phyloP scores from a whole-genome alignment of 2,888 invertebrate genomes.

The Cataglyphis cursor region DNA sequence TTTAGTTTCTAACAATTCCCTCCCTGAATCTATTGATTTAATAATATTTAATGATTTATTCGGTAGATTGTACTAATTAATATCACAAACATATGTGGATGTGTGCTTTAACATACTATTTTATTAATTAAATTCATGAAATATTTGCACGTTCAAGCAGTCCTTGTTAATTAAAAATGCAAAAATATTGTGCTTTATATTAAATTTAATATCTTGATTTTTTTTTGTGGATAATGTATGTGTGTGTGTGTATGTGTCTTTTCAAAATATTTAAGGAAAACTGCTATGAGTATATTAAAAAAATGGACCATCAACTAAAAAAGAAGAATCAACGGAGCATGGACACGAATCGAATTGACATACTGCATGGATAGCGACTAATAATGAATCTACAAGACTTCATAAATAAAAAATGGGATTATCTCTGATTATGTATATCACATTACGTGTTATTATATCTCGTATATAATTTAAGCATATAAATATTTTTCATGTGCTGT shows the following conservation, averaged over 20 bases:
- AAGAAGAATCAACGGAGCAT: not conserved
- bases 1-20: not conserved
- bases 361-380: not conserved
- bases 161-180: conserved; percentile 6
- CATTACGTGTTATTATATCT: not conserved
- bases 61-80: conserved; percentile 61
- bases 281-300: not conserved
- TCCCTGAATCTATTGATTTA: conserved; percentile 59
- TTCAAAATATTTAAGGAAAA: not conserved
- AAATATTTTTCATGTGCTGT: not conserved
- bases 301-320: not conserved
- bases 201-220: not conserved
- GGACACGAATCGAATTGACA: not conserved
- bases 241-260: not conserved
- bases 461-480: not conserved
- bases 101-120: not conserved
- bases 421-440: not conserved
- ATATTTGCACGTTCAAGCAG: not conserved
- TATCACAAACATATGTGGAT: conserved; percentile 2
- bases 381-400: not conserved
- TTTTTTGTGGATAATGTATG: not conserved
- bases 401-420: not conserved
- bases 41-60: conserved; percentile 68
- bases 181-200: not conserved
- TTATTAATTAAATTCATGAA: not conserved